Evolutionary conservation across 2,888 invertebrate species (phyloP).

Genomic region (Xanthorhoe designata): DNA sequence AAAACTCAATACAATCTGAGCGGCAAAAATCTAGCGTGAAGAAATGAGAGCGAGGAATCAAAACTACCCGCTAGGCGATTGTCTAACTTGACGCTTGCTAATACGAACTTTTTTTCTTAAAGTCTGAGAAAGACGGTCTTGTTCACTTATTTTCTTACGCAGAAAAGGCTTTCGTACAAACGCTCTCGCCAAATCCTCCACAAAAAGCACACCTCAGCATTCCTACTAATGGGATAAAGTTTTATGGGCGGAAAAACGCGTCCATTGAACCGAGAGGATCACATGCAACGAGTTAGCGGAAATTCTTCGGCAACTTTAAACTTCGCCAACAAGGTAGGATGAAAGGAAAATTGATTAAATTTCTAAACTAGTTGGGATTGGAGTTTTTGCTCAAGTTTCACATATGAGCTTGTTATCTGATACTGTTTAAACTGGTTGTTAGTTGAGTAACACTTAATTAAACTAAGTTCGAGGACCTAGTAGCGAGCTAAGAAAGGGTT

Average conservation of each 20-base stretch:
- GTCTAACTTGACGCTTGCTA: too few species aligned
- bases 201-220: constrained; percentile 37
- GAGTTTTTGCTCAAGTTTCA: constrained; percentile 12
- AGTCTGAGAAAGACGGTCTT: too few species aligned
- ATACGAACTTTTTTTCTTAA: too few species aligned
- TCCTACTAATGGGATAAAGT: constrained; percentile 61
- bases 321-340: constrained; percentile 27
- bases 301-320: constrained; percentile 30
- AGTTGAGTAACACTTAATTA: neutral
- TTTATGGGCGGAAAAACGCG: constrained; percentile 58
- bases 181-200: constrained; percentile 23
- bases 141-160: too few species aligned
- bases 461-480: neutral
- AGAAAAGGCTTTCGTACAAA: neutral
- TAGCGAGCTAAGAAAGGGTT: neutral
- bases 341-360: constrained; percentile 36
- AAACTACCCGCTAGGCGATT: too few species aligned
- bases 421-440: neutral
- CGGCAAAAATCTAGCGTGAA: too few species aligned
- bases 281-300: constrained; percentile 42
- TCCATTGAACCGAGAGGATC: constrained; percentile 53
- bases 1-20: too few species aligned
- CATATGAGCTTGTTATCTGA: neutral
- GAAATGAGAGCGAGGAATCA: too few species aligned
- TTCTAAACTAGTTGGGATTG: constrained; percentile 21